Evolutionary conservation across 2,888 invertebrate species (phyloP), one percentile per base, ranked within the genome.

Genomic region (Lasioglossum calceatum): DNA sequence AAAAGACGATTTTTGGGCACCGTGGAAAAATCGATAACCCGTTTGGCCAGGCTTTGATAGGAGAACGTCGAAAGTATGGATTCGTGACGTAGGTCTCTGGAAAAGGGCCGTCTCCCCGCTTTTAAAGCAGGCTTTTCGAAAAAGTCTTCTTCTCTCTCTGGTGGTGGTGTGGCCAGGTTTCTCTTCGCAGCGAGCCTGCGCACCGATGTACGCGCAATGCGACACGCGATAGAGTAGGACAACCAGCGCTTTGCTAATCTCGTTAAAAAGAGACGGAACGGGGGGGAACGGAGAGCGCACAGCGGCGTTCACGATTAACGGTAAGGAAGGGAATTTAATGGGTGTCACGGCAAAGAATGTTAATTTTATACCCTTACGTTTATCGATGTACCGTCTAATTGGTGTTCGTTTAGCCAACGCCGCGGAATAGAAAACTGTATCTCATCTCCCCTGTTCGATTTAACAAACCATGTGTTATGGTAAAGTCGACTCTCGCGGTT

Each of bases 131-230:
- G 81, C 70, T 82, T 86, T 84, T 91, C 82, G 85, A 87, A 86
- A 84, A 86, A 88, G 86, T 86, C 83, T 44, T 44, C 44, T 44
- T 44, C 44, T 12, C 44, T 44, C 44, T 87, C 77, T 36, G 71
- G 74, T 71, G 81, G 44, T 44, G 71, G 44, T 4, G 14, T 16
- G 47, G 47, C 64, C 50, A 70, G 47, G 70, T 75, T 77, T 44
- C 44, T 44, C 44, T 44, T 44, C 44, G 84, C 74, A 61, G 77
- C 89, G 94, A 91, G 94, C 92, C 92, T 94, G 94, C 94, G 94
- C 94, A 93, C 91, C 90, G 81, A 86, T 88, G 90, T 91, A 93
- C 94, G 94, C 94, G 94, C 94, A 94, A 94, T 94, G 94, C 94
- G 94, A 94, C 94, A 94, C 93, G 92, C 93, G 92, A 93, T 92